Conservation (phyloP, 2,888 invertebrate species). For the Busseola fusca region DNA sequence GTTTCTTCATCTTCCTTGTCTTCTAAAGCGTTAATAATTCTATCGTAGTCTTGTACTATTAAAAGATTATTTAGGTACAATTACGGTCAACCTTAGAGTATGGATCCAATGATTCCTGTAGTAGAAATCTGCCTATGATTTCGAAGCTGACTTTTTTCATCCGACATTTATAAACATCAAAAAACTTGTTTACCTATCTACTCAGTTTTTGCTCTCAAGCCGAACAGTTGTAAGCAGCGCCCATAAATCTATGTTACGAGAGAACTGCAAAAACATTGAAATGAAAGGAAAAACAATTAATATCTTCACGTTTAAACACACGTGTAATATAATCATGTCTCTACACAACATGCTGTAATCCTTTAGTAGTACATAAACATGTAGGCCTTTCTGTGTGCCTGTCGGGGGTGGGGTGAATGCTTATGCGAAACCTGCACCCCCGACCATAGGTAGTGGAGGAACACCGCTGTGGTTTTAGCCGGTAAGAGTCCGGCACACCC, state of each 20-base stretch:
- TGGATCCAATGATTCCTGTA: neutral
- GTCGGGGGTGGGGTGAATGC: no score
- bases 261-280: slow-evolving; percentile 25
- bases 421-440: no score
- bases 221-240: slow-evolving; percentile 3
- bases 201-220: slow-evolving; percentile 20
- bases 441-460: no score
- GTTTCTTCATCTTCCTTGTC: neutral
- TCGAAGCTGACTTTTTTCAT: neutral
- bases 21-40: neutral
- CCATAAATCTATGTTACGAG: slow-evolving; percentile 6
- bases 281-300: slow-evolving; percentile 47
- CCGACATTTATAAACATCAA: neutral
- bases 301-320: slow-evolving; percentile 27
- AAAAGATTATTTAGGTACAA: neutral
- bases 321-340: slow-evolving; percentile 17
- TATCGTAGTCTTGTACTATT: neutral
- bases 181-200: slow-evolving; percentile 17
- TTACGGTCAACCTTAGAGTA: neutral
- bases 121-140: neutral
- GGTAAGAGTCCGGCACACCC: no score
- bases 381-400: neutral
- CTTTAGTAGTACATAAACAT: slow-evolving; percentile 7
- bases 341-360: neutral
- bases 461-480: no score